Conservation (phyloP, 2,888 invertebrate genomes). For the Salpingus planirostris region DNA sequence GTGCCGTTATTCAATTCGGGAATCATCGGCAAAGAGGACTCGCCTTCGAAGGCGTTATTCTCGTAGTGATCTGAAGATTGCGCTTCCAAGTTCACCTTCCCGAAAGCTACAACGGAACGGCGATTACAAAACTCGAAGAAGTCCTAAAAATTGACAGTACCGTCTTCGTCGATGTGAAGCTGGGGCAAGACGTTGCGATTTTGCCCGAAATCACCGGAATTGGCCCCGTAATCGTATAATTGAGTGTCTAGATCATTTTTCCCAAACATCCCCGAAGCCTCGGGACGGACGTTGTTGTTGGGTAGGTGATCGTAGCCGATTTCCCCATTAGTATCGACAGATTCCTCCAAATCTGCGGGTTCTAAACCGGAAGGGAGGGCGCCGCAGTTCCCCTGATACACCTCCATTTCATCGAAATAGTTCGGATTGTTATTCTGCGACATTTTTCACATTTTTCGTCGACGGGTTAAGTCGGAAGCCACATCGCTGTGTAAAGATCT, state of each 20-base stretch:
- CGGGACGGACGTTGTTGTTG: slow-evolving; percentile 34
- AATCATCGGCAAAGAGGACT: too few relatives aligned
- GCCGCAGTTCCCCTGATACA: slow-evolving; percentile 9
- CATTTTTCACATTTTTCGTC: slow-evolving; percentile 14
- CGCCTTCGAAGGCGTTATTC: not conserved
- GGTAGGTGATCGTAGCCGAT: slow-evolving; percentile 28
- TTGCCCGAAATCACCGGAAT: not conserved
- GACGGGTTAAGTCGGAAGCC: slow-evolving; percentile 9
- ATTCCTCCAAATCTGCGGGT: slow-evolving; percentile 4
- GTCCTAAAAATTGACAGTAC: too few relatives aligned
- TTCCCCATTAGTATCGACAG: slow-evolving; percentile 17
- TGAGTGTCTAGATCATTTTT: too few relatives aligned
- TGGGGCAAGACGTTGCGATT: too few relatives aligned
- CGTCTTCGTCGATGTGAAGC: too few relatives aligned
- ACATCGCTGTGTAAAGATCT: slow-evolving; percentile 4
- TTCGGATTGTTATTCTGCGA: slow-evolving; percentile 14
- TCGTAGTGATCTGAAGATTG: not conserved
- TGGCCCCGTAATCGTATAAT: too few relatives aligned
- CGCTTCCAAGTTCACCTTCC: too few relatives aligned
- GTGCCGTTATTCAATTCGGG: slow-evolving; percentile 29
- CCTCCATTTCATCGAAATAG: slow-evolving; percentile 12
- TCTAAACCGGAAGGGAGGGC: not conserved
- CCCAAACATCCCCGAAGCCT: too few relatives aligned
- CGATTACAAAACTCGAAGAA: too few relatives aligned
- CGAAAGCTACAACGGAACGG: too few relatives aligned